phyloP scores from a whole-genome alignment of 2,797 vertebrate genomes.

The Pagetopsis macropterus region DNA sequence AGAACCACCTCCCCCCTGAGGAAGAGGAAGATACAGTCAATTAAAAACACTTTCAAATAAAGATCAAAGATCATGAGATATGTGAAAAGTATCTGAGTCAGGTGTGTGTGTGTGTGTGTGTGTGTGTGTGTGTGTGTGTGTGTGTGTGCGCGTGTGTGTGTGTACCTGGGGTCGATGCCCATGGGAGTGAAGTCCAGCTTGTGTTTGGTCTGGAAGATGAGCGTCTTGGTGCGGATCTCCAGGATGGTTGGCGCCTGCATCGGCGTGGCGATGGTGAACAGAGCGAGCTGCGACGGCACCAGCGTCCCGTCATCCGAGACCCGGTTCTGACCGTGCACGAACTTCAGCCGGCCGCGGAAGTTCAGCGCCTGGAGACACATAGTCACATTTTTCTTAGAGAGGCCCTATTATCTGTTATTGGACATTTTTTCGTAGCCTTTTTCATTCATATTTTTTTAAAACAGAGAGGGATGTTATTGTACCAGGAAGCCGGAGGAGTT shows the following conservation, averaged over 20 bases:
- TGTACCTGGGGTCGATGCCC: constrained; percentile 83
- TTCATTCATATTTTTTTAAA: background rate
- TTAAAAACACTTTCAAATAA: background rate
- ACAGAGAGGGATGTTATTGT: constrained; percentile 6
- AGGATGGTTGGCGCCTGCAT: constrained; percentile 85
- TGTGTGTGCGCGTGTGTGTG: background rate
- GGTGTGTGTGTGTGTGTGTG: too few relatives aligned
- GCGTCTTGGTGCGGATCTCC: constrained; percentile 84
- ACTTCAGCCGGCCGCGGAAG: constrained; percentile 84
- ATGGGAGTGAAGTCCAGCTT: constrained; percentile 88
- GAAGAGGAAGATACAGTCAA: background rate
- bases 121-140: too few relatives aligned
- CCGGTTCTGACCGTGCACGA: constrained; percentile 81
- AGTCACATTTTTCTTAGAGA: background rate
- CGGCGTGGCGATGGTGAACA: constrained; percentile 85
- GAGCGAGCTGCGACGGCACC: constrained; percentile 78
- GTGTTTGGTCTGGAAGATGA: constrained; percentile 90
- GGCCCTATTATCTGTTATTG: too few relatives aligned
- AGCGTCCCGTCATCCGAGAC: constrained; percentile 61
- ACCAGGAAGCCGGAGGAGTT: constrained; percentile 91
- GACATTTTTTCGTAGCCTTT: too few relatives aligned
- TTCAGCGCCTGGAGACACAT: constrained; percentile 80
- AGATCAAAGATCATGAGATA: background rate
- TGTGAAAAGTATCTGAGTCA: too few relatives aligned
- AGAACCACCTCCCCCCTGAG: constrained; percentile 70